Conservation (phyloP, 1,140 invertebrate species). For the Grapholita molesta region DNA sequence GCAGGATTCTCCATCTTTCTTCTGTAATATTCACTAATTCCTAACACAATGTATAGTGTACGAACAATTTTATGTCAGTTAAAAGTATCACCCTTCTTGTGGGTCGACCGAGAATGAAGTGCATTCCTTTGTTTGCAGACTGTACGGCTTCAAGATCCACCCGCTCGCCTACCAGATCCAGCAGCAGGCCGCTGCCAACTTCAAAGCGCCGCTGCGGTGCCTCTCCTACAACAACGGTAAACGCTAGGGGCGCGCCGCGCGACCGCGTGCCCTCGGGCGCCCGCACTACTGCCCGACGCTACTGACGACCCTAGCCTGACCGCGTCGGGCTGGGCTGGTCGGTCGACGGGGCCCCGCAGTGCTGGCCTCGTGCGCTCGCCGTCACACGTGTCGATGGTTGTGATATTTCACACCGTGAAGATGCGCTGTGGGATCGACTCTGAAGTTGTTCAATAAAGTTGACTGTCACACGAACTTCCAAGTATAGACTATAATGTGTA, state of each 20-base stretch:
- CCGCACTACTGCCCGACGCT: background rate
- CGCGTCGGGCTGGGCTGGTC: background rate
- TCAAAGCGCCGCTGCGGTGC: slow-evolving; percentile 90
- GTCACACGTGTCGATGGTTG: background rate
- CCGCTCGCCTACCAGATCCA: slow-evolving; percentile 98
- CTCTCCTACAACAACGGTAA: slow-evolving; percentile 76
- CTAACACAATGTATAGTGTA: no score
- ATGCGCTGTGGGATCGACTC: background rate
- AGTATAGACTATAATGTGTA: background rate
- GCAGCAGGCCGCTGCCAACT: slow-evolving; percentile 94
- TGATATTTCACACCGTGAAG: no score
- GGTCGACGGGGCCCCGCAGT: background rate
- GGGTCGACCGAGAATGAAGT: no score
- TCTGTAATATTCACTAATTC: no score
- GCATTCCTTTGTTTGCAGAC: no score
- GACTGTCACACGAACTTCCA: background rate
- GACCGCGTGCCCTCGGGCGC: background rate
- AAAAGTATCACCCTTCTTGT: no score
- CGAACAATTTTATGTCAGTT: no score
- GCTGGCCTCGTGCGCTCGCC: background rate
- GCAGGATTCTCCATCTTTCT: no score
- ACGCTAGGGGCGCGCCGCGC: slow-evolving; percentile 52
- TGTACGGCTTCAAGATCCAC: slow-evolving; percentile 99
- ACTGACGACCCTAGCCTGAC: background rate
- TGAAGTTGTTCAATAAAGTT: background rate